Conservation (phyloP, 2,113 vertebrate genomes). For the Suricata suricatta region DNA sequence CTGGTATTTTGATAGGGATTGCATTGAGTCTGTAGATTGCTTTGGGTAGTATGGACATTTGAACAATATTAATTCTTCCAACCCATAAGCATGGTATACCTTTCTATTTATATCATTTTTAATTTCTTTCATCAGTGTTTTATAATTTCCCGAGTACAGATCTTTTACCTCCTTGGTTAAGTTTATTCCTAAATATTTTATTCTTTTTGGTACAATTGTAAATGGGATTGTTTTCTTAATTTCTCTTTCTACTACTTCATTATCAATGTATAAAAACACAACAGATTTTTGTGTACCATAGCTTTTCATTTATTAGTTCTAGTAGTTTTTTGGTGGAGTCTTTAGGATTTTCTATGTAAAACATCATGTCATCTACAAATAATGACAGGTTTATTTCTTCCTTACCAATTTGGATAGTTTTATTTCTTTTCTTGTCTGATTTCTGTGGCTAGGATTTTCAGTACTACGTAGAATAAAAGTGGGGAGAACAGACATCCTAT, state of each 20-base stretch:
- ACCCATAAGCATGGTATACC: not conserved
- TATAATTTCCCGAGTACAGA: not conserved
- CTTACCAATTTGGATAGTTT: not conserved
- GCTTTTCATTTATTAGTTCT: not conserved
- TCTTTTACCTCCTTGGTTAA: not conserved
- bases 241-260: not conserved
- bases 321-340: not conserved
- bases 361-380: not conserved
- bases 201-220: not conserved
- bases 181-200: not conserved
- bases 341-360: not conserved
- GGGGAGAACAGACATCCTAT: not conserved
- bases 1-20: not conserved
- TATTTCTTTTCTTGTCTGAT: not conserved
- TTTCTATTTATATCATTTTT: not conserved
- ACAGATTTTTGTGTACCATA: not conserved
- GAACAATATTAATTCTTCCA: not conserved
- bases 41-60: not conserved
- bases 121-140: not conserved
- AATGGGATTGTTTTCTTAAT: not conserved
- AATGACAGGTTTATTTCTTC: not conserved
- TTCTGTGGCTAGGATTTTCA: not conserved
- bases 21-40: not conserved
- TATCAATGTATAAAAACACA: not conserved
- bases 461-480: not conserved